Conservation (phyloP, 2,113 vertebrate species). For the Macrotis lagotis region DNA sequence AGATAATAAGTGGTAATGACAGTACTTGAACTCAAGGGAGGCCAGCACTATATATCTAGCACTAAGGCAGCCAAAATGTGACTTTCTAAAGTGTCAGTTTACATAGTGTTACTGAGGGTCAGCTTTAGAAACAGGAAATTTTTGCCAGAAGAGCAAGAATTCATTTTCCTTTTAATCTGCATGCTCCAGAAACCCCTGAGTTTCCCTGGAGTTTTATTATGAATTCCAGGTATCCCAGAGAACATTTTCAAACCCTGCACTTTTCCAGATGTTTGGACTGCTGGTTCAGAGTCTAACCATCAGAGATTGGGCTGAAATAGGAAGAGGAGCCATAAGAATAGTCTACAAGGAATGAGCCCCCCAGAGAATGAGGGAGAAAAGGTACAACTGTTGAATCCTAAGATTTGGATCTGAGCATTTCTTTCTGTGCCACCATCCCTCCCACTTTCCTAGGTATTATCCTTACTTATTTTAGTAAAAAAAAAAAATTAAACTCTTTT, state of each 20-base stretch:
- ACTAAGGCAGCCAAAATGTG: neutral
- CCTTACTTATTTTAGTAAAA: neutral
- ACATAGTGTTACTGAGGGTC: neutral
- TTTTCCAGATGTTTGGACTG: slow-evolving; percentile 9
- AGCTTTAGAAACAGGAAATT: slow-evolving; percentile 25
- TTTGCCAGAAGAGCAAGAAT: slow-evolving; percentile 15
- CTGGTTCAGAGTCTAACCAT: neutral
- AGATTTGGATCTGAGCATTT: neutral
- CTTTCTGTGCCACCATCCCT: neutral
- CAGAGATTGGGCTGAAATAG: neutral
- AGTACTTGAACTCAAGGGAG: neutral
- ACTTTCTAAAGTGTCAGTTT: slow-evolving; percentile 24
- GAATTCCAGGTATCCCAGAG: neutral
- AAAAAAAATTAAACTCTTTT: neutral
- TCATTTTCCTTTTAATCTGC: neutral
- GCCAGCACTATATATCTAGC: neutral
- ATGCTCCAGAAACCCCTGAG: neutral
- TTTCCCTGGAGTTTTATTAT: slow-evolving; percentile 33
- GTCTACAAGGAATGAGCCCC: neutral
- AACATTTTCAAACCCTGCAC: neutral
- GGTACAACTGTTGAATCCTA: neutral
- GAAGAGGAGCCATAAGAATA: neutral
- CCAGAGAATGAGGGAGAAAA: neutral
- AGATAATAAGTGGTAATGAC: neutral
- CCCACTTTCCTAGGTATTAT: neutral